Conservation (phyloP, 1,140 invertebrate species). For the Lasioglossum baleicum region DNA sequence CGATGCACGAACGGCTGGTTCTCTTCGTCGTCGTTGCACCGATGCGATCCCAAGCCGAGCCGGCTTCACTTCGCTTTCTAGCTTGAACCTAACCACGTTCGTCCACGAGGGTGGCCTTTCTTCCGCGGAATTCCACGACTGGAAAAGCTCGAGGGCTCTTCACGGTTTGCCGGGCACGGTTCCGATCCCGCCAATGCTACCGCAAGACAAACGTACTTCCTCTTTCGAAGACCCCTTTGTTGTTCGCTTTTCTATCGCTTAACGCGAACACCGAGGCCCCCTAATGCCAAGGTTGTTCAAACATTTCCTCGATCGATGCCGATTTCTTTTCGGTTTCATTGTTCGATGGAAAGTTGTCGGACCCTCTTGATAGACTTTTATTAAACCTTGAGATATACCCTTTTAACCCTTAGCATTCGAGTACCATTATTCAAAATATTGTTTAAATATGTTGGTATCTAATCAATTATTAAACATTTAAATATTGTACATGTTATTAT, state of each 20-base stretch:
- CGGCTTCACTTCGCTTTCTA: too few relatives aligned
- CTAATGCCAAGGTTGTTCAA: neutral
- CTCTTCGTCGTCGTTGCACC: neutral
- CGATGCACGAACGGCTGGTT: conserved; percentile 1
- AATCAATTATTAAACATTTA: too few relatives aligned
- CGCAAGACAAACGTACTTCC: conserved; percentile 13
- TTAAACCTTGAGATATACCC: too few relatives aligned
- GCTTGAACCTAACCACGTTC: neutral
- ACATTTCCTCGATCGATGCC: too few relatives aligned
- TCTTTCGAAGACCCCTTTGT: neutral
- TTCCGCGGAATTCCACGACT: neutral
- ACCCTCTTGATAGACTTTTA: too few relatives aligned
- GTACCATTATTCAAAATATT: too few relatives aligned
- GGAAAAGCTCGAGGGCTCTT: conserved; percentile 10
- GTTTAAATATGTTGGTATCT: too few relatives aligned
- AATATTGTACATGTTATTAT: too few relatives aligned
- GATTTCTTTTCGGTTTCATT: too few relatives aligned
- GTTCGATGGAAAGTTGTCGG: too few relatives aligned
- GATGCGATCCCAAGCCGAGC: too few relatives aligned
- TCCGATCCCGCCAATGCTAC: conserved; percentile 1
- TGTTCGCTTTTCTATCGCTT: neutral
- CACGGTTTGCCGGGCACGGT: conserved; percentile 18
- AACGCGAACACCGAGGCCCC: neutral
- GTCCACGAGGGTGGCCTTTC: neutral
- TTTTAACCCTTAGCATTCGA: too few relatives aligned